Conservation (phyloP, 1,140 invertebrate genomes). For the Magallana angulata region DNA sequence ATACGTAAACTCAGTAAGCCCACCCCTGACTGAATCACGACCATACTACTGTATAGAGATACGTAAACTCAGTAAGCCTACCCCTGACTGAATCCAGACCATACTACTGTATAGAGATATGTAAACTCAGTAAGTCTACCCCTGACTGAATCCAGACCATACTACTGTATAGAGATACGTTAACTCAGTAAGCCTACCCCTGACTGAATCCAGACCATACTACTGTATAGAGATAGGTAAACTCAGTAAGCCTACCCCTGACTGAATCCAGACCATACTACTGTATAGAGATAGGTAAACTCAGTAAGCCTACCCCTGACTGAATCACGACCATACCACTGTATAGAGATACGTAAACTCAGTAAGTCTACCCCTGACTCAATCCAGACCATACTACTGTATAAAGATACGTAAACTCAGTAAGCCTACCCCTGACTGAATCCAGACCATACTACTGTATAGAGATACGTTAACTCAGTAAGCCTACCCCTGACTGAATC, state of each 20-base stretch:
- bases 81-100: slow-evolving; percentile 68
- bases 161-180: slow-evolving; percentile 72
- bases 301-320: slow-evolving; percentile 70
- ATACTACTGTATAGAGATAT: slow-evolving; percentile 72
- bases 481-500: slow-evolving; percentile 68
- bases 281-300: slow-evolving; percentile 69
- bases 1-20: slow-evolving; percentile 67
- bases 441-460: slow-evolving; percentile 70
- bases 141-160: slow-evolving; percentile 67
- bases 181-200: slow-evolving; percentile 66
- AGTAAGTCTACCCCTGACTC: slow-evolving; percentile 68
- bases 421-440: slow-evolving; percentile 66
- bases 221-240: slow-evolving; percentile 72
- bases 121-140: slow-evolving; percentile 66
- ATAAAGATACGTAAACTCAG: slow-evolving; percentile 71
- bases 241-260: slow-evolving; percentile 67
- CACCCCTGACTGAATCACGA: slow-evolving; percentile 68
- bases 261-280: slow-evolving; percentile 69
- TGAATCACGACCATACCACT: slow-evolving; percentile 67
- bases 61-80: slow-evolving; percentile 63
- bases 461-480: slow-evolving; percentile 68
- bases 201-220: slow-evolving; percentile 68
- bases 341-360: slow-evolving; percentile 69
- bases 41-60: slow-evolving; percentile 73
- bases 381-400: slow-evolving; percentile 68